Evolutionary conservation across 1,140 invertebrate genomes (phyloP).

Genomic region (Papilio machaon): DNA sequence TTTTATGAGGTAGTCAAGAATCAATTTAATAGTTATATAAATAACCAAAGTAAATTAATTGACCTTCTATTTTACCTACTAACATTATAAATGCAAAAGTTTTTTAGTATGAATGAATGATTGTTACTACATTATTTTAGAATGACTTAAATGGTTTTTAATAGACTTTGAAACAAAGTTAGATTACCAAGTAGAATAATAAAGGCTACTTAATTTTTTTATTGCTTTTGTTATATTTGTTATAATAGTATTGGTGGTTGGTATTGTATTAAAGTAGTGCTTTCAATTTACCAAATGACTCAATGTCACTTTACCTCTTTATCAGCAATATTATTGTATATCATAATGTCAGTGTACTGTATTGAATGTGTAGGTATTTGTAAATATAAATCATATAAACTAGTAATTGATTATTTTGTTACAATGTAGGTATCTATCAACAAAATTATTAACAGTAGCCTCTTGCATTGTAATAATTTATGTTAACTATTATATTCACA

Average conservation of each 20-base stretch:
- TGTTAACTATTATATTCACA: background rate
- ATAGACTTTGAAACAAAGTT: too few species aligned
- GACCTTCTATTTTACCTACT: too few species aligned
- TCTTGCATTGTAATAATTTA: background rate
- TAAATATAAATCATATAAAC: constrained; percentile 5
- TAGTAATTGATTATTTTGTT: background rate
- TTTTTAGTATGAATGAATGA: too few species aligned
- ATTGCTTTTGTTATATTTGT: background rate
- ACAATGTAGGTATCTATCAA: background rate
- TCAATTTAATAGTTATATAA: too few species aligned
- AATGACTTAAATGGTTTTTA: too few species aligned
- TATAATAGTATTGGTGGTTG: too few species aligned
- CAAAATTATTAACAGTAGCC: background rate
- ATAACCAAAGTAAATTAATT: too few species aligned
- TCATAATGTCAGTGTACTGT: background rate
- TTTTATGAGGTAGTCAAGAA: background rate
- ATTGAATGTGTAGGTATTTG: constrained; percentile 1
- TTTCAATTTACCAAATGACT: constrained; percentile 14
- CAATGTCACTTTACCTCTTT: background rate
- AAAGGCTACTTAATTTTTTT: too few species aligned
- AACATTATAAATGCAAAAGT: too few species aligned
- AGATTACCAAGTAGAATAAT: too few species aligned
- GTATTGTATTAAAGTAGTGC: background rate
- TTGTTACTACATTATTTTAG: too few species aligned
- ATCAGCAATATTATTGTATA: background rate